These are phyloP conservation scores for Mustelus asterias DNA, from an alignment of 2,113 vertebrate species.

Conservation along the genomic window DNA sequence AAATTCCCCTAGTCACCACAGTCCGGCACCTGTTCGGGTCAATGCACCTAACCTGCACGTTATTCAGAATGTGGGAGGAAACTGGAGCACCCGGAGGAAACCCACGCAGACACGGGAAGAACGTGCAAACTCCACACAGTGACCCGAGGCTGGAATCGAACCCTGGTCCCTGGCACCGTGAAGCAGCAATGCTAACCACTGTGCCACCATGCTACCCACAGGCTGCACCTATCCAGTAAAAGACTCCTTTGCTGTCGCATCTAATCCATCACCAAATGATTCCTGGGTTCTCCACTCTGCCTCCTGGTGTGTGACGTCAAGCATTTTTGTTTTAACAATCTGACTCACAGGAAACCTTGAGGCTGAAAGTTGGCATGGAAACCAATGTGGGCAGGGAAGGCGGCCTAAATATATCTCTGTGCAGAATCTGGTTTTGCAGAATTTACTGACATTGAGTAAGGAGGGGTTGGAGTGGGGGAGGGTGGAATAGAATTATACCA, in stretches of 20 bases:
- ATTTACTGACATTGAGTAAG: not conserved
- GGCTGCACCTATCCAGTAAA: not conserved
- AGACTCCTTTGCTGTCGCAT: not conserved
- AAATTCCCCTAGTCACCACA: too few species aligned
- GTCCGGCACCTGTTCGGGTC: too few species aligned
- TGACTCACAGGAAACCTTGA: not conserved
- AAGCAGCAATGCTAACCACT: too few species aligned
- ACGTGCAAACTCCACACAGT: too few species aligned
- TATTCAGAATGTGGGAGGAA: too few species aligned
- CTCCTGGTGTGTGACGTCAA: not conserved
- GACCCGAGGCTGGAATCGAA: too few species aligned
- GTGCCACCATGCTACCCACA: too few species aligned
- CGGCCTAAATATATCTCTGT: not conserved
- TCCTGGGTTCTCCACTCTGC: not conserved
- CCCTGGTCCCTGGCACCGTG: too few species aligned
- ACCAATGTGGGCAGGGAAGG: not conserved
- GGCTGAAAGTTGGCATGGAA: not conserved
- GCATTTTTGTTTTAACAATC: not conserved
- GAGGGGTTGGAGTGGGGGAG: not conserved
- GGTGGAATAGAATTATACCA: not conserved
- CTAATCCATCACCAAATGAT: not conserved
- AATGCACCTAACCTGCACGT: too few species aligned
- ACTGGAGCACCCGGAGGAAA: too few species aligned
- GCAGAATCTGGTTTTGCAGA: not conserved
- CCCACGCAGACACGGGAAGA: too few species aligned